phyloP scores from a whole-genome alignment of 2,113 vertebrate genomes.

The Plectropomus leopardus region DNA sequence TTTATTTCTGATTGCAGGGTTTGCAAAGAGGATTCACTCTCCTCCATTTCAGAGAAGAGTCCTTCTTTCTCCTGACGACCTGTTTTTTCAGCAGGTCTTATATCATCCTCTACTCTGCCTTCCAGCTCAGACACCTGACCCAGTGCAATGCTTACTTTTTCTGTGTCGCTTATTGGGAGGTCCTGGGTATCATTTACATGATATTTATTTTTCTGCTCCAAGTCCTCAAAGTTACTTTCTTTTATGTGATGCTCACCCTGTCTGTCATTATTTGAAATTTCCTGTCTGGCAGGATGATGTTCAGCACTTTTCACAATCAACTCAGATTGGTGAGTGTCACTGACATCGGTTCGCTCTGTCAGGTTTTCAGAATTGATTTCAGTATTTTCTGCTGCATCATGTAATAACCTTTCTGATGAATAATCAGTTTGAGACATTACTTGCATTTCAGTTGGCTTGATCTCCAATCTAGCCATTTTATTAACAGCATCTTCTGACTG shows the following conservation, averaged over 20 bases:
- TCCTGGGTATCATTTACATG: too few species aligned
- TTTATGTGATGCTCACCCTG: not conserved
- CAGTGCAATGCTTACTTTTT: too few species aligned
- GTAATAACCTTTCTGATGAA: too few species aligned
- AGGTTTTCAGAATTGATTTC: not conserved
- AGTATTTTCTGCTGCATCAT: not conserved
- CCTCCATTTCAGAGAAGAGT: not conserved
- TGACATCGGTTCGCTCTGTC: not conserved
- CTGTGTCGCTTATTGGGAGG: too few species aligned
- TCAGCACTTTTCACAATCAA: not conserved
- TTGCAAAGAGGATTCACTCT: constrained; percentile 4
- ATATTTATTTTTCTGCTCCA: too few species aligned
- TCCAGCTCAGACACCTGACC: too few species aligned
- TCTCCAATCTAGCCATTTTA: not conserved
- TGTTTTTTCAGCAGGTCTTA: constrained; percentile 1
- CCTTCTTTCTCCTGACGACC: not conserved
- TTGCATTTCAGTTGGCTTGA: not conserved
- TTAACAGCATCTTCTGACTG: constrained; percentile 2
- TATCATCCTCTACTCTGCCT: too few species aligned
- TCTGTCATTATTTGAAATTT: constrained; percentile 11
- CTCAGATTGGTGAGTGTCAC: not conserved
- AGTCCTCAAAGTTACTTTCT: too few species aligned
- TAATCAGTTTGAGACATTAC: too few species aligned
- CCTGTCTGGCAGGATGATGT: not conserved
- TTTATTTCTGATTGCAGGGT: constrained; percentile 14